Evolutionary conservation across 2,113 vertebrate species (phyloP).

Genomic region (Sinocyclocheilus grahami): DNA sequence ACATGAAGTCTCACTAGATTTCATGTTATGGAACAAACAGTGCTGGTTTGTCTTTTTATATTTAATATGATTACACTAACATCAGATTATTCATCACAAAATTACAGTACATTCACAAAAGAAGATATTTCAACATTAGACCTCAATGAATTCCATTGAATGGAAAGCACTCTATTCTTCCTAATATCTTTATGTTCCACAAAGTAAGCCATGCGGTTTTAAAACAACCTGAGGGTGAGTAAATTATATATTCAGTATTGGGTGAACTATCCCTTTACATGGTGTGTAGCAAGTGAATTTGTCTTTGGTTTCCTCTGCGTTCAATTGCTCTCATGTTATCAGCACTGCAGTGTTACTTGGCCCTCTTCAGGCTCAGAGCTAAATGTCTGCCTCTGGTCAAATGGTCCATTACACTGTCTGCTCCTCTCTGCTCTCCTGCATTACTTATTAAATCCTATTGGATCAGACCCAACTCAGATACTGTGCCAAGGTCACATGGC

Average conservation of each 20-base stretch:
- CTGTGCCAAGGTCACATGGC: conserved; percentile 54
- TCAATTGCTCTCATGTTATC: not conserved
- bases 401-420: conserved; percentile 56
- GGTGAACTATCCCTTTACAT: not conserved
- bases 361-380: conserved; percentile 38
- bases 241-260: not conserved
- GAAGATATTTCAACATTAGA: not conserved
- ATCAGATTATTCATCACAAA: not conserved
- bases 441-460: conserved; percentile 54
- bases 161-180: not conserved
- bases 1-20: not conserved
- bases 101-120: not conserved
- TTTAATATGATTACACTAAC: not conserved
- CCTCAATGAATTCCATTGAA: not conserved
- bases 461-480: conserved; percentile 41
- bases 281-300: not conserved
- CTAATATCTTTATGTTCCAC: not conserved
- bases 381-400: conserved; percentile 57
- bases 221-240: not conserved
- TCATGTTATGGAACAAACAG: not conserved
- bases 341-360: not conserved
- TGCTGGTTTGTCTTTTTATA: not conserved
- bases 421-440: conserved; percentile 49
- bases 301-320: not conserved
- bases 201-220: not conserved